These are phyloP conservation scores for Argya squamiceps DNA, from an alignment of 2,797 vertebrate genomes.

Conservation along the genomic window DNA sequence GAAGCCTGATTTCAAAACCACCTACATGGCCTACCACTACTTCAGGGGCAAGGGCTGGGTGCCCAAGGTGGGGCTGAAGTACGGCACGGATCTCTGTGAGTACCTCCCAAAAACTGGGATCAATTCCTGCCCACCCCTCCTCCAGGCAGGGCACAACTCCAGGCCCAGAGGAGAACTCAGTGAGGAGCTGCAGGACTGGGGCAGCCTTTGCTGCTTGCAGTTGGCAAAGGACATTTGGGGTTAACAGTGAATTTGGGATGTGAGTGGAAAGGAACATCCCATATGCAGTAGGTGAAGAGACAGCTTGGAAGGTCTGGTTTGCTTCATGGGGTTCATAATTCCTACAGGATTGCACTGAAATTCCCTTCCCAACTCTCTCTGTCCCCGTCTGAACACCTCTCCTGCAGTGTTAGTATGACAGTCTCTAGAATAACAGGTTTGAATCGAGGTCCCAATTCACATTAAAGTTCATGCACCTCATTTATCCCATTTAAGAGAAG, in stretches of 20 bases:
- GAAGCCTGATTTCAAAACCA: slow-evolving; percentile 82
- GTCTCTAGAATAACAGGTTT: not conserved
- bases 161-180: not conserved
- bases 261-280: not conserved
- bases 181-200: not conserved
- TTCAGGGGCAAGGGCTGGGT: slow-evolving; percentile 93
- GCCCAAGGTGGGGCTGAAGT: slow-evolving; percentile 92
- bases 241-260: not conserved
- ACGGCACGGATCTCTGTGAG: slow-evolving; percentile 91
- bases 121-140: not conserved
- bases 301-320: not conserved
- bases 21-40: slow-evolving; percentile 90
- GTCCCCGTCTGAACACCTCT: not conserved
- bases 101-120: not conserved
- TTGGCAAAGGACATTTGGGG: not conserved
- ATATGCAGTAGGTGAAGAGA: not conserved
- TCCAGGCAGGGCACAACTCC: not conserved
- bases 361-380: not conserved
- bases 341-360: not conserved
- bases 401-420: not conserved
- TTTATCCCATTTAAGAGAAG: not conserved
- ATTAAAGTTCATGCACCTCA: not conserved
- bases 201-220: not conserved
- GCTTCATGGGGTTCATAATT: not conserved
- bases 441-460: not conserved